phyloP scores from a whole-genome alignment of 2,888 invertebrate species.

The Ryuthela nishihirai region DNA sequence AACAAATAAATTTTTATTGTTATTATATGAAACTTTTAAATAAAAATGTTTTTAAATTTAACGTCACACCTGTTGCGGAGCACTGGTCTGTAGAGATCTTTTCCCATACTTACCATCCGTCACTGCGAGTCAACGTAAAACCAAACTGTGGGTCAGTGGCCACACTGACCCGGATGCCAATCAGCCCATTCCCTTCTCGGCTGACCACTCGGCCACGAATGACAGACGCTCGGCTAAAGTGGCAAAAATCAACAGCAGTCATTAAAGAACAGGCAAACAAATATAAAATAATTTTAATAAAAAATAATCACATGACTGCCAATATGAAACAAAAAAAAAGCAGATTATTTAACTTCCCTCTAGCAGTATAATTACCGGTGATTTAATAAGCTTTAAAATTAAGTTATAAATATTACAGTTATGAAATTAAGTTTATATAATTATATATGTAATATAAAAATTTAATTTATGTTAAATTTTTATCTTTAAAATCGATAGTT shows the following conservation, averaged over 20 bases:
- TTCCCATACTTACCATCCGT: constrained; percentile 44
- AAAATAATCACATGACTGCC: constrained; percentile 6
- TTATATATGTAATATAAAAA: too few species aligned
- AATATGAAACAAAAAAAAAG: constrained; percentile 6
- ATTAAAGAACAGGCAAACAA: constrained; percentile 6
- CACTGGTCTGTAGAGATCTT: background rate
- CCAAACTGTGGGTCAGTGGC: constrained; percentile 86
- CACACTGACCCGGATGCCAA: constrained; percentile 93
- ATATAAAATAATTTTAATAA: constrained; percentile 8
- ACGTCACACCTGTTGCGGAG: background rate
- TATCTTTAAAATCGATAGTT: too few species aligned
- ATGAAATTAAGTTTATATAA: too few species aligned
- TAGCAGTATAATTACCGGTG: too few species aligned
- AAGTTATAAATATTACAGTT: too few species aligned
- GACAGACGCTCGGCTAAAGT: constrained; percentile 97
- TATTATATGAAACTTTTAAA: too few species aligned
- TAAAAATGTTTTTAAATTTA: too few species aligned
- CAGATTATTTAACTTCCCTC: too few species aligned
- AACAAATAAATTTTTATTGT: too few species aligned
- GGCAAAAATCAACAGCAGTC: constrained; percentile 49
- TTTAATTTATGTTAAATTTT: too few species aligned
- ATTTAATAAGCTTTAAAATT: too few species aligned
- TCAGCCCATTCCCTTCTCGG: constrained; percentile 83
- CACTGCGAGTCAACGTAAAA: constrained; percentile 71
- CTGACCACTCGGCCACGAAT: constrained; percentile 92